Conservation (phyloP, 2,797 vertebrate species). For the Acridotheres tristis region DNA sequence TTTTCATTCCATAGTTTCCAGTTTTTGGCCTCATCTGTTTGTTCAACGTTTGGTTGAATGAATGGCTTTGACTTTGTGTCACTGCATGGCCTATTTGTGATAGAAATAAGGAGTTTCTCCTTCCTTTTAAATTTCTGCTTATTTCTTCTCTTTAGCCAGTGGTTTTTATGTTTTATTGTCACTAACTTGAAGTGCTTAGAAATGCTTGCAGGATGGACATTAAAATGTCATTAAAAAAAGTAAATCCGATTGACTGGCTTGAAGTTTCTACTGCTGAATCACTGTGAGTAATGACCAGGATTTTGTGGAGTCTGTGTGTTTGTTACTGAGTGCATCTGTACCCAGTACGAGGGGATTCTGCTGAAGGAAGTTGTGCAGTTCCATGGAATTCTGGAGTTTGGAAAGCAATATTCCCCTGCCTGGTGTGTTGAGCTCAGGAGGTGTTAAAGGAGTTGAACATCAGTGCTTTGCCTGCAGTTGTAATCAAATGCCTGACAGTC, state of each 20-base stretch:
- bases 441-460: neutral
- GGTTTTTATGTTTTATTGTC: neutral
- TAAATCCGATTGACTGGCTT: neutral
- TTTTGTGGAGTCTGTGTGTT: neutral
- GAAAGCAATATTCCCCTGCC: neutral
- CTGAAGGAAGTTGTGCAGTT: neutral
- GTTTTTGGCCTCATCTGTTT: neutral
- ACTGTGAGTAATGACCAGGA: neutral
- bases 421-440: neutral
- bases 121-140: neutral
- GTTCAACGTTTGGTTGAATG: neutral
- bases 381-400: neutral
- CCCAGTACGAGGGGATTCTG: fast-evolving
- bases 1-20: neutral
- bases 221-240: neutral
- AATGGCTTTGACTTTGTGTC: neutral
- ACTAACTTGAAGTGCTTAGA: neutral
- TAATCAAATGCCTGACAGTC: neutral
- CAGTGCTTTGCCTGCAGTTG: neutral
- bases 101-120: neutral
- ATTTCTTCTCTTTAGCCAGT: neutral
- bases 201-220: neutral
- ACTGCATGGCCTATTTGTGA: neutral
- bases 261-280: neutral
- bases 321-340: neutral